Evolutionary conservation across 2,797 vertebrate genomes (phyloP), one percentile per base, ranked within the genome.

Genomic region (Hapalemur alaotrensis): DNA sequence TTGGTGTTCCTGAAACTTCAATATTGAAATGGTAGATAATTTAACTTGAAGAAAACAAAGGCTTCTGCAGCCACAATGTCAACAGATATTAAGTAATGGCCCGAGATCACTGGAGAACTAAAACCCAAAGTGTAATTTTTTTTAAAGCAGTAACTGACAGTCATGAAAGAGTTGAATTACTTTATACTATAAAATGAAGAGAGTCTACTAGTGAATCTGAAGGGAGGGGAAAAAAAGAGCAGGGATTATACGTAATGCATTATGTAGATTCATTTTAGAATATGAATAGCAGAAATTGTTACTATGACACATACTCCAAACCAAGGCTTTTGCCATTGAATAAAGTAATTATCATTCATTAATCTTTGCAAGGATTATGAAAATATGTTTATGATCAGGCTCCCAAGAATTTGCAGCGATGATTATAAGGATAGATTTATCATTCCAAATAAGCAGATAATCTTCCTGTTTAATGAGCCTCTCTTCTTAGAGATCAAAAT

Each of bases 291-390:
- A 90, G 65, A 76, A 52, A 88, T 81, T 87, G 50, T 65, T 95
- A 95, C 81, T 63, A 70, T 52, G 92, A 92, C 63, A 72, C 30
- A 1, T 76, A 65, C 23, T 76, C 89, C 93, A 98, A 96, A 90
- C 41, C 82, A 32, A 78, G 92, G 80, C 25, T 79, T 96, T 95
- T 97, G n/a, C 72, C 92, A 94, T 92, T 97, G 80, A 73, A 87
- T 89, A 96, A 97, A 96, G 17, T 97, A 98, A 97, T 97, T 89
- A 96, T 95, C 97, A 96, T 72, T 95, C 84, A 96, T 97, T 97
- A 97, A 87, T 87, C 76, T 12, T 22, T 96, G 76, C 18, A 81
- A 94, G 52, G 86, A 85, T 61, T 95, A 86, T 95, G 83, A 98
- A 95, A 96, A 79, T 5, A 61, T 97, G 93, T 89, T 94, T 96